These are phyloP conservation scores for Rhabditoides inermis DNA, from an alignment of 2,888 invertebrate species.

Conservation along the genomic window DNA sequence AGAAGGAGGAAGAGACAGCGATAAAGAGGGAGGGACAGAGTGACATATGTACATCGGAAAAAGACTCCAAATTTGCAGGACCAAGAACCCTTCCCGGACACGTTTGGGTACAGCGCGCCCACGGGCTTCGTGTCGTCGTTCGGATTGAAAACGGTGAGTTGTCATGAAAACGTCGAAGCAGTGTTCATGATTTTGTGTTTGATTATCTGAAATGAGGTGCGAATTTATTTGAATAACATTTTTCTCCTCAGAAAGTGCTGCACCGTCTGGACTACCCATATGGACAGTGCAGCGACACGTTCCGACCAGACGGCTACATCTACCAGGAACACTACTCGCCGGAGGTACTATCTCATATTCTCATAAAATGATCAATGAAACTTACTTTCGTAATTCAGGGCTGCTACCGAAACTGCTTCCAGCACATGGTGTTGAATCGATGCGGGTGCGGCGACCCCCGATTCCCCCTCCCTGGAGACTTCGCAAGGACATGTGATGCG, in stretches of 20 bases:
- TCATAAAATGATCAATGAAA: too few species aligned
- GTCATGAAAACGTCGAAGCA: not conserved
- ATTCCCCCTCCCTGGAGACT: conserved; percentile 46
- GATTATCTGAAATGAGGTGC: not conserved
- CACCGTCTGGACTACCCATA: conserved; percentile 48
- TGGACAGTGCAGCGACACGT: conserved; percentile 48
- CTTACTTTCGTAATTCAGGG: too few species aligned
- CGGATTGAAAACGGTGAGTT: conserved; percentile 49
- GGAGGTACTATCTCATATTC: conserved; percentile 42
- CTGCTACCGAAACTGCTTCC: conserved; percentile 51
- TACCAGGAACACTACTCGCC: conserved; percentile 51
- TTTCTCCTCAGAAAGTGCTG: conserved; percentile 48
- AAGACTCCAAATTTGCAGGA: conserved; percentile 34
- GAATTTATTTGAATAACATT: too few species aligned
- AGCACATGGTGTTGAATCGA: conserved; percentile 42
- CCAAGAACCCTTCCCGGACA: conserved; percentile 51
- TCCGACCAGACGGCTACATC: conserved; percentile 48
- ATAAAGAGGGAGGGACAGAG: too few species aligned
- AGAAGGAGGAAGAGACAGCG: too few species aligned
- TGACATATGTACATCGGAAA: too few species aligned
- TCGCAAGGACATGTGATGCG: conserved; percentile 37
- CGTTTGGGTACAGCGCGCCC: conserved; percentile 51
- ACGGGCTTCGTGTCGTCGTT: conserved; percentile 52
- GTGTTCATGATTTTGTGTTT: not conserved
- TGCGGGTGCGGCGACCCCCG: conserved; percentile 52